Percentiles rank a stretch among this genome's conserved stretches.
Evolutionary conservation across 2,113 vertebrate genomes (phyloP).

Genomic region (Ictalurus furcatus): DNA sequence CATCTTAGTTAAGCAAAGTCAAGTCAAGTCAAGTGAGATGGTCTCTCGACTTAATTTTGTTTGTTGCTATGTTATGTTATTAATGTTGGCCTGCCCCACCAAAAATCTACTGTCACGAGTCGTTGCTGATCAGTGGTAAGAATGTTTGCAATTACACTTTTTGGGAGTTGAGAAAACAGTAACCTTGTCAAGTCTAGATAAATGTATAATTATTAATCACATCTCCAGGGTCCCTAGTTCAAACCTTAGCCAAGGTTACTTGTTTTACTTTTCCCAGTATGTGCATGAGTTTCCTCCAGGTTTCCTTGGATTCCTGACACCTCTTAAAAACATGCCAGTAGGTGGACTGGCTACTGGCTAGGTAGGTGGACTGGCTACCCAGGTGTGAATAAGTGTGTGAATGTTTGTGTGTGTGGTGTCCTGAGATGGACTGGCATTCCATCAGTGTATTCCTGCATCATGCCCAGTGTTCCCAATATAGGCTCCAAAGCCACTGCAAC

Average conservation of each 20-base stretch:
- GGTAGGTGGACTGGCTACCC: neutral
- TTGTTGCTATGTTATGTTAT: neutral
- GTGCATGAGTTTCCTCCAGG: neutral
- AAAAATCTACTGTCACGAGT: neutral
- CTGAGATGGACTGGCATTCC: neutral
- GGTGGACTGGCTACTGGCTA: neutral
- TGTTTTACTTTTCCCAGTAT: neutral
- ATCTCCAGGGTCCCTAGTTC: neutral
- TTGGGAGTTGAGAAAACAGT: neutral
- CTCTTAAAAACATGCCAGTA: neutral
- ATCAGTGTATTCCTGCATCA: neutral
- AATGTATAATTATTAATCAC: neutral
- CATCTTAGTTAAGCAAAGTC: no score
- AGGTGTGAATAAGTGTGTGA: neutral
- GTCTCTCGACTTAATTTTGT: neutral
- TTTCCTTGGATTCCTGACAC: neutral
- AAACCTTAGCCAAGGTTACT: neutral
- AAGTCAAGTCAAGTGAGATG: neutral
- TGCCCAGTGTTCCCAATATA: neutral
- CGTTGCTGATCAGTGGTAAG: neutral
- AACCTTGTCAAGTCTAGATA: neutral
- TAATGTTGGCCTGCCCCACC: neutral
- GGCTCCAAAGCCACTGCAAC: neutral
- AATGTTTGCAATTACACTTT: neutral
- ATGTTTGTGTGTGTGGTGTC: neutral